Conservation (phyloP, 2,888 invertebrate genomes). For the Enchytraeus crypticus region DNA sequence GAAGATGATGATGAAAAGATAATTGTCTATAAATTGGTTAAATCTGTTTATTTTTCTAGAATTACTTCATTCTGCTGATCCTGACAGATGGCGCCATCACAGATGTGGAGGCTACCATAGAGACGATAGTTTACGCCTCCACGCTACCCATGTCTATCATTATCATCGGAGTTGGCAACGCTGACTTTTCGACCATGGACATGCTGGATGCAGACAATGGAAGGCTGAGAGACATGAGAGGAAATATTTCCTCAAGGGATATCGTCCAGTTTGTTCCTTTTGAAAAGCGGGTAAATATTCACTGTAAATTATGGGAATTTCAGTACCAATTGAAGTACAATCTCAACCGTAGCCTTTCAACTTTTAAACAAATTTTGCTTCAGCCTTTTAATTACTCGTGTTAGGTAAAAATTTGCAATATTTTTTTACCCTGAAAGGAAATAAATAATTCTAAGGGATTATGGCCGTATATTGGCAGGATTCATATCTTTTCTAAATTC, state of each 20-base stretch:
- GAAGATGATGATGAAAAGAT: no score
- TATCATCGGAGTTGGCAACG: slow-evolving; percentile 45
- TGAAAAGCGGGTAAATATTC: slow-evolving; percentile 39
- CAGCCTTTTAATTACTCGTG: no score
- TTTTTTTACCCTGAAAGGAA: no score
- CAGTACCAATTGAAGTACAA: background rate
- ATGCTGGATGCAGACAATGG: slow-evolving; percentile 44
- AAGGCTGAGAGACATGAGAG: slow-evolving; percentile 35
- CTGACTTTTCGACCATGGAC: slow-evolving; percentile 44
- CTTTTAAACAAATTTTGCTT: no score
- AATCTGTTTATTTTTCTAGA: no score
- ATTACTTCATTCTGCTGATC: slow-evolving; percentile 42
- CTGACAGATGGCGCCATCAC: slow-evolving; percentile 45
- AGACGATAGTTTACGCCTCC: slow-evolving; percentile 42
- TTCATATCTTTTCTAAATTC: no score
- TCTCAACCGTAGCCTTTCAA: background rate
- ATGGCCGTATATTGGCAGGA: no score
- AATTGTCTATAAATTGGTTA: no score
- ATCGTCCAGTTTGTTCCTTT: slow-evolving; percentile 48
- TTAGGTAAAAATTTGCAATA: no score
- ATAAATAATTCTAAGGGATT: no score
- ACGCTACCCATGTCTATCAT: slow-evolving; percentile 46
- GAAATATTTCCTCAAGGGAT: slow-evolving; percentile 36
- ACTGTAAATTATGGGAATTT: slow-evolving; percentile 35
- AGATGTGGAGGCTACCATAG: slow-evolving; percentile 39